phyloP scores from a whole-genome alignment of 2,113 vertebrate species.

The human region GRCh38 chrX:143134501-143135000 shows the following conservation, averaged over 20 bases:
- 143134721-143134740: neutral
- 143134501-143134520: neutral
- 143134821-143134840: neutral
- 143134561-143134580: neutral
- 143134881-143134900: neutral
- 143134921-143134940: neutral
- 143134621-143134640: neutral
- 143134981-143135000: neutral
- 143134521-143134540: neutral
- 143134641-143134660: neutral
- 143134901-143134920: neutral
- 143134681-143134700: neutral
- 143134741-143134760: neutral
- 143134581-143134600: neutral
- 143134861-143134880: neutral
- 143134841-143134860: neutral
- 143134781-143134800: neutral
- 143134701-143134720: neutral
- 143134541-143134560: no score
- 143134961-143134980: neutral
- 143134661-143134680: neutral
- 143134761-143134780: neutral
- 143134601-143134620: neutral
- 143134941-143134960: neutral
- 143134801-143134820: neutral